phyloP scores from a whole-genome alignment of 2,113 vertebrate species.

The Ia io region DNA sequence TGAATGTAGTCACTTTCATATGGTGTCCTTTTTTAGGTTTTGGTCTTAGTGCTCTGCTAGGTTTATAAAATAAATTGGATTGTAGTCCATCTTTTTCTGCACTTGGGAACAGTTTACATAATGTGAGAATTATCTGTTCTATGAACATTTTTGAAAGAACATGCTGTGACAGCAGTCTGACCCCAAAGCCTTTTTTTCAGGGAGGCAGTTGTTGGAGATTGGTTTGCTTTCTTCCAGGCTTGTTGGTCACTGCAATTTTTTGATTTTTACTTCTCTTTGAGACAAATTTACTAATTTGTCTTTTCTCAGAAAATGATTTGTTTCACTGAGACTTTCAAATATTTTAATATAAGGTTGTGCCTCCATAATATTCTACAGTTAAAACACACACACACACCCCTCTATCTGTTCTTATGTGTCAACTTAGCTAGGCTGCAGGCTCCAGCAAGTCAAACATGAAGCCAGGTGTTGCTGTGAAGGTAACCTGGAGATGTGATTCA shows the following conservation, averaged over 20 bases:
- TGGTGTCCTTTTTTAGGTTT: background rate
- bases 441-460: background rate
- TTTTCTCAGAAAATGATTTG: background rate
- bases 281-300: background rate
- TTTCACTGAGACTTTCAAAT: background rate
- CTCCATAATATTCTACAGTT: background rate
- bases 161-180: background rate
- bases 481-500: background rate
- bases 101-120: background rate
- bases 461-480: background rate
- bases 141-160: background rate
- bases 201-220: background rate
- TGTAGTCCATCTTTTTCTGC: background rate
- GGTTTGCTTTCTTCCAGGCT: background rate
- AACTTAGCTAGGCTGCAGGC: background rate
- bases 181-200: background rate
- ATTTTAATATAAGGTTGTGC: background rate
- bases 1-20: background rate
- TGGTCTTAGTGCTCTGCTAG: background rate
- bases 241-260: background rate
- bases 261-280: background rate
- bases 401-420: background rate
- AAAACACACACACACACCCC: background rate
- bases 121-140: background rate
- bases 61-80: background rate